Evolutionary conservation across 2,113 vertebrate genomes (phyloP).

Genomic region (Coracopsis vasa): DNA sequence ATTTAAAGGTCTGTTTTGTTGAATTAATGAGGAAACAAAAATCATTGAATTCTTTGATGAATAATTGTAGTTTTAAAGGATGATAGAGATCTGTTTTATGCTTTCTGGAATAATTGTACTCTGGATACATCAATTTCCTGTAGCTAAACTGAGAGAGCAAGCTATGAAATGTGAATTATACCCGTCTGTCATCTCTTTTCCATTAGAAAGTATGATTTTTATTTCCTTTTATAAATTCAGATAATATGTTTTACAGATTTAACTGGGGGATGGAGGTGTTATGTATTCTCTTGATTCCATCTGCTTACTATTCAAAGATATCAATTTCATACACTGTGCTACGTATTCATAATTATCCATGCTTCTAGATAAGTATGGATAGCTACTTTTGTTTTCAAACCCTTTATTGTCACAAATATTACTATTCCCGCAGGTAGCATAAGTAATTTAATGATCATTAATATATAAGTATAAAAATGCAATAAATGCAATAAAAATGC

Average conservation of each 20-base stretch:
- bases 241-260: neutral
- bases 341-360: neutral
- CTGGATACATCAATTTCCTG: neutral
- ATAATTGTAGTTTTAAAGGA: neutral
- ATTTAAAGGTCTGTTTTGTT: neutral
- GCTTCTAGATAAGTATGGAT: neutral
- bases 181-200: neutral
- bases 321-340: neutral
- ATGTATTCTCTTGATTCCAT: neutral
- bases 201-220: neutral
- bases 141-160: neutral
- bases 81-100: neutral
- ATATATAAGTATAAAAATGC: neutral
- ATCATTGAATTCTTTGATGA: neutral
- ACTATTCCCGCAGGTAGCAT: neutral
- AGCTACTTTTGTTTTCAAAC: neutral
- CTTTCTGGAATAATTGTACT: neutral
- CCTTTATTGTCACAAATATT: neutral
- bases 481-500: neutral
- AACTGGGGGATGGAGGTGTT: neutral
- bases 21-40: neutral
- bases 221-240: neutral
- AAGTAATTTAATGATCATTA: neutral
- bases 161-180: neutral
- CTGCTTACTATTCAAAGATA: neutral